phyloP scores from a whole-genome alignment of 2,113 vertebrate species.

The Macheiramphus alcinus region DNA sequence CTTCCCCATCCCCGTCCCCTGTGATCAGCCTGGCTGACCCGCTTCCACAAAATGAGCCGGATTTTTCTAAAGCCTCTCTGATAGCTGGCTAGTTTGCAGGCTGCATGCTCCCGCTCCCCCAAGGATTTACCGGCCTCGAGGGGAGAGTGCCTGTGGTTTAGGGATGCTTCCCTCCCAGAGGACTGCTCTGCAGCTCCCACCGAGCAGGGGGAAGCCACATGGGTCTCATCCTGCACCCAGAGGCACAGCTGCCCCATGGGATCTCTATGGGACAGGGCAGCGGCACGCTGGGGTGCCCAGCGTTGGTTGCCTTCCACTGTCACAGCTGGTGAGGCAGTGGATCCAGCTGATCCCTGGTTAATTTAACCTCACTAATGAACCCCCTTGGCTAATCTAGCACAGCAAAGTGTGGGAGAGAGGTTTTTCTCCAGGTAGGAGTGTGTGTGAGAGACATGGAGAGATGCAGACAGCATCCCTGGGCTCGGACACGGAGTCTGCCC shows the following conservation, averaged over 20 bases:
- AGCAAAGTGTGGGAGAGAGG: neutral
- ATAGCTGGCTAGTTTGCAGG: neutral
- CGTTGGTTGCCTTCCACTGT: neutral
- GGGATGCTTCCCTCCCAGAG: neutral
- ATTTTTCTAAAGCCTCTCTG: neutral
- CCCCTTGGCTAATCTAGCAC: neutral
- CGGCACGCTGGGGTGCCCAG: rapidly evolving
- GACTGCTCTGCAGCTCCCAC: neutral
- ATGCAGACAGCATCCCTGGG: neutral
- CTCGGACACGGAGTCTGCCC: no score
- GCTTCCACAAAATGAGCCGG: neutral
- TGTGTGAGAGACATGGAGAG: neutral
- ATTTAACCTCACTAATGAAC: neutral
- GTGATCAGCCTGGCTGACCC: neutral
- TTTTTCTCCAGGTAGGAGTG: rapidly evolving
- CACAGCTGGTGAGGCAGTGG: neutral
- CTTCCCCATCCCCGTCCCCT: neutral
- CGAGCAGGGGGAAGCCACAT: neutral
- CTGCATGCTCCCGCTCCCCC: rapidly evolving
- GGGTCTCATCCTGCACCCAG: neutral
- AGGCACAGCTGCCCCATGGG: neutral
- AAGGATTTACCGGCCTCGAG: neutral
- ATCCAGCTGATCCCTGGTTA: neutral
- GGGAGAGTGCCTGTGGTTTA: no score
- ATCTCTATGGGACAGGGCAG: neutral